Base-by-base conservation (phyloP, 1,140 invertebrate genomes). In the Olivierus martensii region DNA sequence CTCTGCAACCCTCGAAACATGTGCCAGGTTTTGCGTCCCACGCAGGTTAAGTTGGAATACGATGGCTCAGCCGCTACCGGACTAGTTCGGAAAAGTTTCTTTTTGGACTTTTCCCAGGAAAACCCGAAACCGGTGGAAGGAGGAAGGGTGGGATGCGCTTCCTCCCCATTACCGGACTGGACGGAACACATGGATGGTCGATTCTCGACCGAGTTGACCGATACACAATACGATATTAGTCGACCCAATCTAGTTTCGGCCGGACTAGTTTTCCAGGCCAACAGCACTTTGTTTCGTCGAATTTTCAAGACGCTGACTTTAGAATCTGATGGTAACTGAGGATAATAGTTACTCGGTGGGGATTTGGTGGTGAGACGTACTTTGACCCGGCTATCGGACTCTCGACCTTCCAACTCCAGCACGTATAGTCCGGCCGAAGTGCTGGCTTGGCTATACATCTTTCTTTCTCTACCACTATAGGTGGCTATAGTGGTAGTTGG, bases 161-260 rank as follows among this genome's bases (percentile, higher is more conserved):
- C 62, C n/a, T n/a, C n/a, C n/a, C n/a, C n/a, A n/a, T n/a, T n/a
- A n/a, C n/a, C n/a, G 14, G 61, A 61, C 9, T 52, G 46, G 15
- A 58, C 14, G 50, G 60, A 59, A 50, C 68, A 69, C 46, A 63
- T 47, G 3, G 59, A 65, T 15, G 59, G 53, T 49, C 62, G 68
- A 46, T 65, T 62, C 18, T 52, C 50, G 10, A 59, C 55, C 17
- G 51, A 34, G 50, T 62, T 66, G 11, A 64, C 53, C 15, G 63
- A 47, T 5, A 69, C 54, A 46, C 66, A 68, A 47, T 69, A 69
- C 46, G 65, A 58, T 2, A 67, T 21, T 0, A 52, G 41, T 3
- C 52, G 46, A 9, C 28, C 28, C 28, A 9, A 9, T 9, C 9
- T 28, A 9, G 4, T 28, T 9, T 48, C 14, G 2, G 59, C 57